Percentiles rank a stretch among this genome's conserved stretches.
These are phyloP conservation scores for Nipponacmea schrenckii DNA, from an alignment of 2,888 invertebrate species.

Conservation along the genomic window DNA sequence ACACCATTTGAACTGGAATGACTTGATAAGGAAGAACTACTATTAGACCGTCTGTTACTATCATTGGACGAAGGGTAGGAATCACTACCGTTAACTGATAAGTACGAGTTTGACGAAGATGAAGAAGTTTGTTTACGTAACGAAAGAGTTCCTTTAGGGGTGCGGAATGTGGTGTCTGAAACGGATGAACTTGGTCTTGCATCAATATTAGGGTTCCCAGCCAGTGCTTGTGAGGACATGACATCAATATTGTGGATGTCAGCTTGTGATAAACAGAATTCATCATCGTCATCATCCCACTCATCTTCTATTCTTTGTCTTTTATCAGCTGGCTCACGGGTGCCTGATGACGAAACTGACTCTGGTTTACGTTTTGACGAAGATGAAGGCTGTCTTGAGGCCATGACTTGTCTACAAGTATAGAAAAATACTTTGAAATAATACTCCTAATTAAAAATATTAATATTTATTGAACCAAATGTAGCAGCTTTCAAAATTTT, in stretches of 20 bases:
- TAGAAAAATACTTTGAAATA: too few species aligned
- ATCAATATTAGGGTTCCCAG: background rate
- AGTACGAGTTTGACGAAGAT: conserved; percentile 2
- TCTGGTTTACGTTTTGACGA: background rate
- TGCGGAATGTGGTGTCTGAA: background rate
- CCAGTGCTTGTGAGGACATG: conserved; percentile 37
- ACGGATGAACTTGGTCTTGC: background rate
- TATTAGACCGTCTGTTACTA: background rate
- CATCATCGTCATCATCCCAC: conserved; percentile 37
- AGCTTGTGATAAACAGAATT: conserved; percentile 38
- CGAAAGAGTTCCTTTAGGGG: background rate
- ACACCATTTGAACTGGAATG: background rate
- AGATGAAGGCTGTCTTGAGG: background rate
- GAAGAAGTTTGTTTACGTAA: conserved; percentile 8
- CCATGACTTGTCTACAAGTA: background rate
- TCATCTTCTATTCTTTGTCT: conserved; percentile 39
- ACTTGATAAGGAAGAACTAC: background rate
- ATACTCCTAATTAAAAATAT: too few species aligned
- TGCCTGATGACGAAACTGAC: background rate
- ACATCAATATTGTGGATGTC: conserved; percentile 37
- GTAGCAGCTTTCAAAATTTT: too few species aligned
- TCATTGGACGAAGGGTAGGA: background rate
- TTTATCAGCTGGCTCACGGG: conserved; percentile 37
- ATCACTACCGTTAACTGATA: background rate
- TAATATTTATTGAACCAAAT: too few species aligned